phyloP scores from a whole-genome alignment of 2,888 invertebrate genomes.

The Agonopterix subpropinquella region DNA sequence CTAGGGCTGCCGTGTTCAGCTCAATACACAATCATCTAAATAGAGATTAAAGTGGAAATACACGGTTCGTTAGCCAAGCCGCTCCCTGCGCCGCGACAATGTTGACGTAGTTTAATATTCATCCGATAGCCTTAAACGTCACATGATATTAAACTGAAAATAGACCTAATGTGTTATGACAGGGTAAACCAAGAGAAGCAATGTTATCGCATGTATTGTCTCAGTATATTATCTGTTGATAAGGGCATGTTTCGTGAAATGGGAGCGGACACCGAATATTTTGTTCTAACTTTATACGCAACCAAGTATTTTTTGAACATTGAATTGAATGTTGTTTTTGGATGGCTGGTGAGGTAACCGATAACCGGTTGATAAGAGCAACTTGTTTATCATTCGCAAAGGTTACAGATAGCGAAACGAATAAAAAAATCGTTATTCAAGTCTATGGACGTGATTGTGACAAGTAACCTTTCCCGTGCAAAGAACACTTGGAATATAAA shows the following conservation, averaged over 20 bases:
- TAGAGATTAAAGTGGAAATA: slow-evolving; percentile 33
- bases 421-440: too few relatives aligned
- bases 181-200: slow-evolving; percentile 1
- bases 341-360: not conserved
- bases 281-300: too few relatives aligned
- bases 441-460: too few relatives aligned
- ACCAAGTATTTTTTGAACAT: too few relatives aligned
- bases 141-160: slow-evolving; percentile 28
- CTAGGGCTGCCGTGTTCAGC: too few relatives aligned
- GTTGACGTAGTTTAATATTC: slow-evolving; percentile 44
- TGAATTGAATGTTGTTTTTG: not conserved
- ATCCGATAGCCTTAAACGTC: slow-evolving; percentile 29
- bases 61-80: slow-evolving; percentile 20
- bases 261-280: too few relatives aligned
- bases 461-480: not conserved
- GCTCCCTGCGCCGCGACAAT: slow-evolving; percentile 24
- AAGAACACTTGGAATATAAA: not conserved
- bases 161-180: slow-evolving; percentile 1
- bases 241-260: not conserved
- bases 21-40: slow-evolving; percentile 1
- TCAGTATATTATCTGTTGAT: not conserved
- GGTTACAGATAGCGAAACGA: not conserved
- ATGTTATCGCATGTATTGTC: not conserved
- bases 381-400: not conserved
- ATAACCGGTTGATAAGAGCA: not conserved